Evolutionary conservation across 2,797 vertebrate genomes (phyloP), one percentile per base, ranked within the genome.

Genomic region (Dendrocincla tyrannina): DNA sequence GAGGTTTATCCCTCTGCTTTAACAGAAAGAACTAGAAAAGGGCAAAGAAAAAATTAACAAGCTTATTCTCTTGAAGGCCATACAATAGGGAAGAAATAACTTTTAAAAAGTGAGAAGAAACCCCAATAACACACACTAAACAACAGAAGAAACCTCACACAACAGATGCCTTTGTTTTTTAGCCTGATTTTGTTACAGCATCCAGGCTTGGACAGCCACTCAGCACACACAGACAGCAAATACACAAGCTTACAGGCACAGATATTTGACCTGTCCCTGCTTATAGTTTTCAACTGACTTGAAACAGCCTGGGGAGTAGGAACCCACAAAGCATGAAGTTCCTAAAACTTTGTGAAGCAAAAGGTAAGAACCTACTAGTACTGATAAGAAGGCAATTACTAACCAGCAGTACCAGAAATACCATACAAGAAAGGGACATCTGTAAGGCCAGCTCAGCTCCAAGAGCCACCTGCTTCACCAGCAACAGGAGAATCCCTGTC

Each of bases 241-340:
- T 14, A 42, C 0, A 0, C 4, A 3, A 18, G 22, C 9, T 52
- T 53, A 47, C 28, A 10, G 2, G 4, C 0, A 0, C 24, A 30
- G 4, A 8, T 33, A n/a, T 85, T 78, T 55, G 58, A 52, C n/a
- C 39, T 25, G 25, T 64, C 17, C 11, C 39, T 27, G 12, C 11
- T 78, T n/a, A 22, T 17, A 44, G 30, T 23, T 78, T 85, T 46
- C 53, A 25, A 66, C 15, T 23, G 32, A 10, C 60, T 83, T 52
- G 25, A 58, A 66, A 72, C n/a, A 47, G 27, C 16, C 22, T 25
- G 13, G 23, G 52, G 20, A 74, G 11, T 13, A 70, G 52, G 17
- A 60, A 35, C 6, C 7, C 68, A 1, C 2, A 60, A 78, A 74
- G 20, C 30, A 44, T 0, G 2, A 73, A 69, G 28, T 24, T 49